Evolutionary conservation across 1,140 invertebrate genomes (phyloP).

Genomic region (Elysia chlorotica): DNA sequence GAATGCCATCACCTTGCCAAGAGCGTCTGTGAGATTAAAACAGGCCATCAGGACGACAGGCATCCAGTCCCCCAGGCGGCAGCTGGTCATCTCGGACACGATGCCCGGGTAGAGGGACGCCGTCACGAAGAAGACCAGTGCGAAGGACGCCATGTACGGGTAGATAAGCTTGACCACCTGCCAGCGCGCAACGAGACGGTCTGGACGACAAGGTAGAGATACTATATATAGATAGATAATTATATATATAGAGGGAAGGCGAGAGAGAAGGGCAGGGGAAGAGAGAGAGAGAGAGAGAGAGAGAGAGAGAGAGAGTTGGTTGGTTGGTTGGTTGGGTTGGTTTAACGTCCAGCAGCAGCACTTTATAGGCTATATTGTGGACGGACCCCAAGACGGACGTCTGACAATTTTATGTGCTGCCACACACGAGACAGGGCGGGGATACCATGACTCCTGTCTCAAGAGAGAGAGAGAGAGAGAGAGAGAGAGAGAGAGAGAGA

Average conservation of each 20-base stretch:
- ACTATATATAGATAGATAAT: neutral
- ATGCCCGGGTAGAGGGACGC: slow-evolving; percentile 88
- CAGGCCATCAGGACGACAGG: slow-evolving; percentile 86
- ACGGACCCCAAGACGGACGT: no score
- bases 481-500: neutral
- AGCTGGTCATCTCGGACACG: slow-evolving; percentile 84
- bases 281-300: neutral
- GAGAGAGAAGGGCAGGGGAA: neutral
- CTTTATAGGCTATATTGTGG: no score
- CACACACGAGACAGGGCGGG: no score
- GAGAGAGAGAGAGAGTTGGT: neutral
- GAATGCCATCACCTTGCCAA: slow-evolving; percentile 89
- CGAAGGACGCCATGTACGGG: slow-evolving; percentile 86
- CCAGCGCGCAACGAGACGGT: slow-evolving; percentile 29
- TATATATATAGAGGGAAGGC: neutral
- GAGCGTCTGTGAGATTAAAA: slow-evolving; percentile 84
- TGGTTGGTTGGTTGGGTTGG: no score
- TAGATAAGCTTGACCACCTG: slow-evolving; percentile 74
- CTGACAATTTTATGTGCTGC: no score
- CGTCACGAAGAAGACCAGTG: slow-evolving; percentile 84
- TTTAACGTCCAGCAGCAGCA: no score
- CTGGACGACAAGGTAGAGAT: slow-evolving; percentile 19
- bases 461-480: neutral
- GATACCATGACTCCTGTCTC: no score
- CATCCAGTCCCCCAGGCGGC: slow-evolving; percentile 84